Evolutionary conservation across 2,888 invertebrate species (phyloP).

Genomic region (Chorisops tibialis): DNA sequence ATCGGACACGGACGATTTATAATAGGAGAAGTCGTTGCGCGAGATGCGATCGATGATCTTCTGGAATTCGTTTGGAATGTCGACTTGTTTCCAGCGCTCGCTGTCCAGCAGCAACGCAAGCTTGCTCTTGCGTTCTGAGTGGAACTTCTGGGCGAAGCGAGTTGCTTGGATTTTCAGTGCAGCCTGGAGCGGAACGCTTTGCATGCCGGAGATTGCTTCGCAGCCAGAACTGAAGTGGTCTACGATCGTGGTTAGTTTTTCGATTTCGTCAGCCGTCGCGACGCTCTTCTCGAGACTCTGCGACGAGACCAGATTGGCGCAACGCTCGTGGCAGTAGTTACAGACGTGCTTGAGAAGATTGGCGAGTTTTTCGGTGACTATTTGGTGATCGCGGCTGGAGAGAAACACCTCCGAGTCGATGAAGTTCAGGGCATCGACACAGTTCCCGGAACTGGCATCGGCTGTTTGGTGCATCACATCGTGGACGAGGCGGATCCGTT

Average conservation of each 20-base stretch:
- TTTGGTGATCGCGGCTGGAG: constrained; percentile 64
- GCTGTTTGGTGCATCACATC: constrained; percentile 75
- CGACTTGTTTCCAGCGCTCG: constrained; percentile 91
- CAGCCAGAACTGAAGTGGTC: constrained; percentile 75
- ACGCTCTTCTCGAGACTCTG: constrained; percentile 68
- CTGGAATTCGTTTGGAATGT: constrained; percentile 88
- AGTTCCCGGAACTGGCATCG: constrained; percentile 60
- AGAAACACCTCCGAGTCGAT: constrained; percentile 68
- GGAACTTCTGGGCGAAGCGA: constrained; percentile 87
- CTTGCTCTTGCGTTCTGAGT: constrained; percentile 81
- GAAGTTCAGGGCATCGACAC: constrained; percentile 57
- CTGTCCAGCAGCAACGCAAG: constrained; percentile 79
- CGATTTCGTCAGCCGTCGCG: constrained; percentile 72
- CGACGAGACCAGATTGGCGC: constrained; percentile 82
- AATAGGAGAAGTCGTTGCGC: constrained; percentile 47
- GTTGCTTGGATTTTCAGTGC: constrained; percentile 85
- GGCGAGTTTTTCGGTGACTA: constrained; percentile 67
- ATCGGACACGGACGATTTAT: constrained; percentile 23
- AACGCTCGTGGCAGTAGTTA: constrained; percentile 88
- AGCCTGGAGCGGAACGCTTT: constrained; percentile 74
- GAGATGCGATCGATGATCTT: constrained; percentile 71
- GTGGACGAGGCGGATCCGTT: constrained; percentile 68
- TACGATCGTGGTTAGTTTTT: constrained; percentile 70
- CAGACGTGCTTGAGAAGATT: constrained; percentile 79
- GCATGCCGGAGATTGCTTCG: constrained; percentile 69